phyloP scores from a whole-genome alignment of 92 coral and sea anemone genomes.

The Zoanthus gigantus region DNA sequence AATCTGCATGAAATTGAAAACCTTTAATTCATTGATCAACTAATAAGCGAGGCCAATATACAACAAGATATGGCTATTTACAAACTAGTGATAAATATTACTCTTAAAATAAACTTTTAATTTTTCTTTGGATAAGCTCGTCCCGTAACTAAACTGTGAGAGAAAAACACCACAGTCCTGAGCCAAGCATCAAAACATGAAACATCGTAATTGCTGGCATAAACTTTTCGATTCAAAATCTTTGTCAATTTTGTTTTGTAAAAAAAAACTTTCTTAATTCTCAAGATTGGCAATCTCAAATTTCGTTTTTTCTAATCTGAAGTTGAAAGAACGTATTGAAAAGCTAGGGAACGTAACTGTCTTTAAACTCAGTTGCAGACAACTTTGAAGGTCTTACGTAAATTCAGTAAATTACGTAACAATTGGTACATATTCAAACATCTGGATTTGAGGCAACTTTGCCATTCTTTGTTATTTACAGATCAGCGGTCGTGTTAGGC shows the following conservation, averaged over 20 bases:
- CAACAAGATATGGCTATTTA: neutral
- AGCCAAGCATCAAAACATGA: neutral
- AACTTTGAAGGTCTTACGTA: neutral
- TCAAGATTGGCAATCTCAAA: neutral
- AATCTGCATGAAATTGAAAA: no score
- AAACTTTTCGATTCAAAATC: neutral
- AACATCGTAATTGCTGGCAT: neutral
- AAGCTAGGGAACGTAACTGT: neutral
- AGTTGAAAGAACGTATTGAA: neutral
- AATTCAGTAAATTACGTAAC: neutral
- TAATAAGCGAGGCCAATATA: neutral
- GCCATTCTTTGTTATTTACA: slow-evolving; percentile 7
- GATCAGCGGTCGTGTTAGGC: slow-evolving; percentile 41
- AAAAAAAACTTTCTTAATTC: neutral
- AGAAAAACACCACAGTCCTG: neutral
- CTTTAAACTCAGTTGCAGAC: neutral
- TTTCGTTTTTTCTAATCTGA: neutral
- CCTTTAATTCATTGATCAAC: neutral
- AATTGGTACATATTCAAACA: neutral
- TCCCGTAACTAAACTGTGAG: neutral
- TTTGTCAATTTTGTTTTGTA: neutral
- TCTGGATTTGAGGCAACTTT: neutral
- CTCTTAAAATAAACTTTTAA: neutral
- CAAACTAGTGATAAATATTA: neutral
- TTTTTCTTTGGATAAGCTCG: neutral